Base-by-base conservation (phyloP, 2,888 invertebrate species). In the Ectemnius continuus region DNA sequence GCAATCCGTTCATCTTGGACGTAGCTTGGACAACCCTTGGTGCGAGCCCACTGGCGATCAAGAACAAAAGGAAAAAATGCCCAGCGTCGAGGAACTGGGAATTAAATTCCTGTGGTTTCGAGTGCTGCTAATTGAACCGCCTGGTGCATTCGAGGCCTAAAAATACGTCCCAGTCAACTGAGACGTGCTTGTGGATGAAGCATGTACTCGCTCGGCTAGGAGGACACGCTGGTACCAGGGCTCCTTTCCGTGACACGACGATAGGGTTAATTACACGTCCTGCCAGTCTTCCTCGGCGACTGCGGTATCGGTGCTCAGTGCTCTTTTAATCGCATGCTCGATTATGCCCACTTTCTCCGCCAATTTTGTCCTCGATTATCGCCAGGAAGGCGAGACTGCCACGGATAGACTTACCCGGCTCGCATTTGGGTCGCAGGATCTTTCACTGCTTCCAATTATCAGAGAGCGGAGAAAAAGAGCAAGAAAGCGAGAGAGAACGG, bases 321-420 rank as follows among this genome's bases (percentile, higher is more conserved):
- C 61, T 62, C 75, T 82, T 78, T 82, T 83, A 82, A 82, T 82
- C 81, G 83, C 83, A 70, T 73, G 70, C 78, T 75, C 78, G 76
- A 83, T 80, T 75, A 78, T 73, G 73, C 46, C 75, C 69, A 82
- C 76, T 80, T 83, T 82, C 83, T 72, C 73, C 83, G 72, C 71
- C 64, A 72, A 73, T 83, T 74, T 80, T 69, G 66, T 73, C 67
- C 59, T 70, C 75, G 77, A 84, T 83, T 81, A 81, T 69, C 73
- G 64, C 61, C 45, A 46, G 63, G 52, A 75, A 80, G 75, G 16
- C 52, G 52, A 52, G 52, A 52, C 52, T 5, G 52, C 52, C 8
- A 28, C 4, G 28, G 59, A 16, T 52, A n/a, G 23, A 4, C 20
- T 14, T 2, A 1, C 14, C n/a, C 52, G 52, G 52, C 52, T 52